Percentiles rank a stretch among this genome's conserved stretches.
phyloP scores from a whole-genome alignment of 2,113 vertebrate species.

The Ellobius talpinus region DNA sequence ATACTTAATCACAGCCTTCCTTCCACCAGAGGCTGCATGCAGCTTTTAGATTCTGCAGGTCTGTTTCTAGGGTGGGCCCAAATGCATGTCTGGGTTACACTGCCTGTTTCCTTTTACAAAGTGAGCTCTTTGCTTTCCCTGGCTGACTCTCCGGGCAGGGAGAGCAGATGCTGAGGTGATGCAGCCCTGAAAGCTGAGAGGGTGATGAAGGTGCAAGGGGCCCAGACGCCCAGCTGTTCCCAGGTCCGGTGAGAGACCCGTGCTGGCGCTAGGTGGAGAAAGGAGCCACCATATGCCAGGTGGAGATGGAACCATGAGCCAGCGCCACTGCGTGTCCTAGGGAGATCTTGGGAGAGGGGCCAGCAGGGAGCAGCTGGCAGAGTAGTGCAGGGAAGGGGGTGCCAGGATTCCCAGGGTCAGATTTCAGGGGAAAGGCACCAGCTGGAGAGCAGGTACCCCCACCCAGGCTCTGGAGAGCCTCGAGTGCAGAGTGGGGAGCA shows the following conservation, averaged over 20 bases:
- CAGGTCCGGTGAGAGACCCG: neutral
- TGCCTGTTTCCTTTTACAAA: neutral
- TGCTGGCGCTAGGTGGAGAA: neutral
- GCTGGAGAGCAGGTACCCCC: slow-evolving; percentile 3
- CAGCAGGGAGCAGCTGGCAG: slow-evolving; percentile 8
- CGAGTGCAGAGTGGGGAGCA: neutral
- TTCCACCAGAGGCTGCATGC: neutral
- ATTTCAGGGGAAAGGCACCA: neutral
- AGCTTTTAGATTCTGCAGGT: neutral
- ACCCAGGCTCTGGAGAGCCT: rapidly evolving
- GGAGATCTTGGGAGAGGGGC: neutral
- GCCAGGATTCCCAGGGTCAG: neutral
- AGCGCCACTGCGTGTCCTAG: neutral
- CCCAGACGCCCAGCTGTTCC: slow-evolving; percentile 6
- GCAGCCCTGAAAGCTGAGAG: neutral
- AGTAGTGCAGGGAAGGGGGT: neutral
- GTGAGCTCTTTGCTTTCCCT: neutral
- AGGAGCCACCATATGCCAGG: neutral
- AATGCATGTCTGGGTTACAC: neutral
- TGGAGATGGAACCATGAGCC: neutral
- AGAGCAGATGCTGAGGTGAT: neutral
- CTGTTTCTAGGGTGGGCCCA: neutral
- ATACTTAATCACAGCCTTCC: neutral
- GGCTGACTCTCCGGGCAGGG: neutral
- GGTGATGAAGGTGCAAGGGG: rapidly evolving